A percentile compares a stretch with the other conserved stretches of the same genome.
These are phyloP conservation scores for Epizoanthus scotinus DNA, from an alignment of 92 coral and sea anemone species.

Conservation along the genomic window DNA sequence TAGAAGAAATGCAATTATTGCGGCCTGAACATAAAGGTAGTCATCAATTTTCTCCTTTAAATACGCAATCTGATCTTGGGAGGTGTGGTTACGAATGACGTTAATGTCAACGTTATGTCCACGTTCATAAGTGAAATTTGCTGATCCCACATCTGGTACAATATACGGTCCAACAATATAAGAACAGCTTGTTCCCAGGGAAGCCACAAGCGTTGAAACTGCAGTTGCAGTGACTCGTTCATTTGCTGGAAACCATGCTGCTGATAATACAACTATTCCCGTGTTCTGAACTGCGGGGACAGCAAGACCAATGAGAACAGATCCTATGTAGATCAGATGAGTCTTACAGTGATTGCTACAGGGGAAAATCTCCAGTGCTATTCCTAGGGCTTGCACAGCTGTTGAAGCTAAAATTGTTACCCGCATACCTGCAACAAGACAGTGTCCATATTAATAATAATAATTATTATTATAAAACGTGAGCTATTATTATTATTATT, in stretches of 20 bases:
- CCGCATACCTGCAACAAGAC: neutral
- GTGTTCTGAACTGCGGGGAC: constrained; percentile 85
- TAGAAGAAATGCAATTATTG: constrained; percentile 61
- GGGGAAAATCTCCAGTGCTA: constrained; percentile 10
- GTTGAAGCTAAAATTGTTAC: neutral
- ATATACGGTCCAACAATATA: constrained; percentile 75
- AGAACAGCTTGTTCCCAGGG: constrained; percentile 75
- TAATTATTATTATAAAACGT: too few species aligned
- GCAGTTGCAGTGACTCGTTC: constrained; percentile 95
- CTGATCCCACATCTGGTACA: constrained; percentile 81
- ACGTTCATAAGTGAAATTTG: constrained; percentile 63
- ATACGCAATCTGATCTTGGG: constrained; percentile 58
- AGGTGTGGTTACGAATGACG: constrained; percentile 59
- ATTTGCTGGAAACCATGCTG: constrained; percentile 93
- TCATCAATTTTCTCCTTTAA: constrained; percentile 68
- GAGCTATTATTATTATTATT: too few species aligned
- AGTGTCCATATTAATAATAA: too few species aligned
- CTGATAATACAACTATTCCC: constrained; percentile 79
- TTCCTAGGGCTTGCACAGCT: constrained; percentile 7
- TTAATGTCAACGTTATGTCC: constrained; percentile 67
- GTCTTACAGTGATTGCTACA: constrained; percentile 41
- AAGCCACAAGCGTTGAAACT: constrained; percentile 74
- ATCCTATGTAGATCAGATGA: constrained; percentile 63
- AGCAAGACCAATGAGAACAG: constrained; percentile 74
- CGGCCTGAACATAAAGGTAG: constrained; percentile 71